These are phyloP conservation scores for Typhlichthys eigenmanni DNA, from an alignment of 2,797 vertebrate species.

Conservation along the genomic window DNA sequence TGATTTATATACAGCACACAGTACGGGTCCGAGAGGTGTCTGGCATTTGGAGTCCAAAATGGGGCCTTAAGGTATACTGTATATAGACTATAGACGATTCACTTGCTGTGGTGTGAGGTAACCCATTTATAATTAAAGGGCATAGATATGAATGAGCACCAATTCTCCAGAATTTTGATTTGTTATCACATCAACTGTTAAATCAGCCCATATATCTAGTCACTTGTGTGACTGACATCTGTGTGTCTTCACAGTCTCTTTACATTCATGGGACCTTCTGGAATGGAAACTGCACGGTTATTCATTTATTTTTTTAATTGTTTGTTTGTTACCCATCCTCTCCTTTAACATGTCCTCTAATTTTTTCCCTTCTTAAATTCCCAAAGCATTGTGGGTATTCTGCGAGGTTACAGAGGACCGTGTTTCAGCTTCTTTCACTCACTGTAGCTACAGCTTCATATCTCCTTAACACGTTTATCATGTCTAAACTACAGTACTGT, in stretches of 20 bases:
- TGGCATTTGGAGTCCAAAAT: slow-evolving; percentile 22
- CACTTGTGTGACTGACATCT: no score
- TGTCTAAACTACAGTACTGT: slow-evolving; percentile 14
- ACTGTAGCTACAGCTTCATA: neutral
- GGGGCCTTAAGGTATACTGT: neutral
- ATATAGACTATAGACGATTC: neutral
- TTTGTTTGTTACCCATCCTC: slow-evolving; percentile 10
- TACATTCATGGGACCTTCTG: neutral
- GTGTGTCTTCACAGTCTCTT: neutral
- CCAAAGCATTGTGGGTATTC: slow-evolving; percentile 1
- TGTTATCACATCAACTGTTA: neutral
- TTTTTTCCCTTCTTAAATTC: neutral
- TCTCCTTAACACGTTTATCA: neutral
- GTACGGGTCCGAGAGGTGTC: slow-evolving; percentile 25
- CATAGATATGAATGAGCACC: neutral
- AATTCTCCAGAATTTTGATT: neutral
- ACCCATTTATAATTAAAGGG: neutral
- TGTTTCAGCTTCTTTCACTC: no score
- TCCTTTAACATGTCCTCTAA: slow-evolving; percentile 1
- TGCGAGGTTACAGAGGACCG: neutral
- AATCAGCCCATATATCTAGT: neutral
- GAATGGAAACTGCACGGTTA: no score
- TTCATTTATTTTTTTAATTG: no score
- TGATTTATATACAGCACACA: slow-evolving; percentile 58
- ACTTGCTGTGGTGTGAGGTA: slow-evolving; percentile 2